phyloP scores from a whole-genome alignment of 2,113 vertebrate genomes.

The Antidorcas marsupialis region DNA sequence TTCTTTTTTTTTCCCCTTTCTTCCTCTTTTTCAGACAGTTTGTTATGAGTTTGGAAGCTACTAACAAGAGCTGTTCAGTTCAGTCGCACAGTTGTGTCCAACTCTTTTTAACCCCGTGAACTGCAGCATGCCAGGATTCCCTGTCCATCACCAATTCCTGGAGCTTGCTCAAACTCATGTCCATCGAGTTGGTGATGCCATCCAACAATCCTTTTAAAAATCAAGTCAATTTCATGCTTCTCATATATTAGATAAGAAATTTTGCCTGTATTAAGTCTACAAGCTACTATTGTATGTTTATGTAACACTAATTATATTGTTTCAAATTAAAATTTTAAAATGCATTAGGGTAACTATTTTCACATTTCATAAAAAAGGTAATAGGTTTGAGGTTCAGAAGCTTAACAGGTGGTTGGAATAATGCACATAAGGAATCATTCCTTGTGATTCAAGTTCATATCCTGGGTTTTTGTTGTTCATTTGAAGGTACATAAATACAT shows the following conservation, averaged over 20 bases:
- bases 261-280: conserved; percentile 60
- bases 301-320: conserved; percentile 52
- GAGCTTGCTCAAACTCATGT: background rate
- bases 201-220: conserved; percentile 52
- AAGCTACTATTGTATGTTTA: conserved; percentile 58
- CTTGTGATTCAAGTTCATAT: conserved; percentile 32
- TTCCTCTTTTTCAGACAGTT: background rate
- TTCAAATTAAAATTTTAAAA: conserved; percentile 53
- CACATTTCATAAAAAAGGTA: conserved; percentile 46
- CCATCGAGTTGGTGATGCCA: accelerated
- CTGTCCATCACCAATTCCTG: background rate
- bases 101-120: background rate
- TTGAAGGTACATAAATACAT: background rate
- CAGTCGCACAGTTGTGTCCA: accelerated
- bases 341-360: conserved; percentile 49
- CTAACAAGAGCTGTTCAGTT: background rate
- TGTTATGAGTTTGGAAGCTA: background rate
- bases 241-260: conserved; percentile 57
- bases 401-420: conserved; percentile 35
- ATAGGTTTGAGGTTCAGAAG: conserved; percentile 57
- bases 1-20: background rate
- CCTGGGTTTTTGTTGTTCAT: conserved; percentile 23
- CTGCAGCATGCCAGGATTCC: background rate
- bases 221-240: conserved; percentile 28
- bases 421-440: conserved; percentile 40